A percentile compares a stretch with the other conserved stretches of the same genome.
Conservation (phyloP, 2,888 invertebrate species). For the Scaptomyza parva region DNA sequence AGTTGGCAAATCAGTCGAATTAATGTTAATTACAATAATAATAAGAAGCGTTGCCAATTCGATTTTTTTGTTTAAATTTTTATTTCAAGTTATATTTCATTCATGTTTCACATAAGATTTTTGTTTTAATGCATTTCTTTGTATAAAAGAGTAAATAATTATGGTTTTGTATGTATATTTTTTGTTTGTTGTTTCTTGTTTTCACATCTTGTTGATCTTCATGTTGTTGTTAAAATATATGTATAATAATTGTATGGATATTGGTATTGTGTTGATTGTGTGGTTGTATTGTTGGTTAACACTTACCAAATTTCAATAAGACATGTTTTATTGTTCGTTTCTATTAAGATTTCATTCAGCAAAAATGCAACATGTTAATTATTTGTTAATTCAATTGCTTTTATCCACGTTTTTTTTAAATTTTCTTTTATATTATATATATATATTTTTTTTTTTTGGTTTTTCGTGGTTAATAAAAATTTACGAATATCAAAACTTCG, state of each 20-base stretch:
- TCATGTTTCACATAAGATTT: slow-evolving; percentile 82
- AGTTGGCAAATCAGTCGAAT: slow-evolving; percentile 4
- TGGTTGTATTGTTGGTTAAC: slow-evolving; percentile 52
- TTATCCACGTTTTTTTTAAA: slow-evolving; percentile 50
- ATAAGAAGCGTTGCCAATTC: slow-evolving; percentile 40
- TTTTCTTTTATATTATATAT: slow-evolving; percentile 18
- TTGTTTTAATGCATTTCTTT: slow-evolving; percentile 70
- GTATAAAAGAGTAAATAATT: slow-evolving; percentile 83
- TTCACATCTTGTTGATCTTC: slow-evolving; percentile 70
- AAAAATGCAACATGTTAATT: slow-evolving; percentile 78
- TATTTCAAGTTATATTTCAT: slow-evolving; percentile 82
- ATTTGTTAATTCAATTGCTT: slow-evolving; percentile 72
- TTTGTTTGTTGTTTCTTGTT: slow-evolving; percentile 51
- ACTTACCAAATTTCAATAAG: slow-evolving; percentile 71
- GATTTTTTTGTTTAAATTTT: slow-evolving; percentile 71
- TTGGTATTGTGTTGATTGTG: slow-evolving; percentile 47
- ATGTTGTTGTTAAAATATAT: slow-evolving; percentile 67
- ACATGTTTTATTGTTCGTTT: slow-evolving; percentile 49
- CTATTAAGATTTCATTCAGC: slow-evolving; percentile 52
- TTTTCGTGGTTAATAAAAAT: slow-evolving; percentile 55
- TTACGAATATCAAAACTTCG: slow-evolving; percentile 62
- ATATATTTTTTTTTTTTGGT: slow-evolving; percentile 29
- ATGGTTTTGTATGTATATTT: slow-evolving; percentile 70
- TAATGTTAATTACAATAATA: slow-evolving; percentile 16
- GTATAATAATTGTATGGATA: slow-evolving; percentile 51